phyloP scores from a whole-genome alignment of 2,888 invertebrate genomes.

The Girardia tigrina region DNA sequence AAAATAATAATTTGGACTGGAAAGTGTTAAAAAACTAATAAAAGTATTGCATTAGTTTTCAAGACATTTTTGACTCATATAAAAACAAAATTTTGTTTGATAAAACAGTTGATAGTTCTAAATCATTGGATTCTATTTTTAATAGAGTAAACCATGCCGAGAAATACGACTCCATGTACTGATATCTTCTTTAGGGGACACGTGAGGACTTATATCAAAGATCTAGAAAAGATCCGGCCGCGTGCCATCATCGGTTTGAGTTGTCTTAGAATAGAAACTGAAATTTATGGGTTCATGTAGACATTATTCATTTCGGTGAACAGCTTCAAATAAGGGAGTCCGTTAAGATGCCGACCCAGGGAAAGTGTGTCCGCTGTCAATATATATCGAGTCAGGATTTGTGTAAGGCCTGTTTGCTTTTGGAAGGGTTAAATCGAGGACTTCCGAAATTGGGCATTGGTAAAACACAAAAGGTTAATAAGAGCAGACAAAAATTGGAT shows the following conservation, averaged over 20 bases:
- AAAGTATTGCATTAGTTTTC: too few relatives aligned
- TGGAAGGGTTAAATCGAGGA: slow-evolving; percentile 81
- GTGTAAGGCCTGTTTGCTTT: slow-evolving; percentile 85
- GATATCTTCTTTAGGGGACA: too few relatives aligned
- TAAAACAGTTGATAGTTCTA: too few relatives aligned
- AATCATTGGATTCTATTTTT: too few relatives aligned
- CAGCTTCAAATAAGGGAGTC: slow-evolving; percentile 9
- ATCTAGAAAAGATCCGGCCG: slow-evolving; percentile 80
- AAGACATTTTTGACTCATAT: too few relatives aligned
- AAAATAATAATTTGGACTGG: too few relatives aligned
- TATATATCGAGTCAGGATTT: slow-evolving; percentile 72
- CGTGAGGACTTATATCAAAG: slow-evolving; percentile 68
- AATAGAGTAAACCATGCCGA: too few relatives aligned
- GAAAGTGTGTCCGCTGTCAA: slow-evolving; percentile 66
- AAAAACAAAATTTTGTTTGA: too few relatives aligned
- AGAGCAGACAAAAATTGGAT: slow-evolving; percentile 37
- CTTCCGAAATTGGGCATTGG: slow-evolving; percentile 56
- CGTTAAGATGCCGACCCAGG: slow-evolving; percentile 38
- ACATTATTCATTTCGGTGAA: slow-evolving; percentile 29
- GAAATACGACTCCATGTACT: too few relatives aligned
- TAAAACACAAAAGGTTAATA: slow-evolving; percentile 45
- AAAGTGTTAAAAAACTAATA: too few relatives aligned
- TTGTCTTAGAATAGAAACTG: slow-evolving; percentile 17
- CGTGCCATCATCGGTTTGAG: slow-evolving; percentile 64
- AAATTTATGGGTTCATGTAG: too few relatives aligned